A percentile compares a stretch with the other conserved stretches of the same genome.
These are phyloP conservation scores for Biston betularia DNA, from an alignment of 2,888 invertebrate genomes.

Conservation along the genomic window DNA sequence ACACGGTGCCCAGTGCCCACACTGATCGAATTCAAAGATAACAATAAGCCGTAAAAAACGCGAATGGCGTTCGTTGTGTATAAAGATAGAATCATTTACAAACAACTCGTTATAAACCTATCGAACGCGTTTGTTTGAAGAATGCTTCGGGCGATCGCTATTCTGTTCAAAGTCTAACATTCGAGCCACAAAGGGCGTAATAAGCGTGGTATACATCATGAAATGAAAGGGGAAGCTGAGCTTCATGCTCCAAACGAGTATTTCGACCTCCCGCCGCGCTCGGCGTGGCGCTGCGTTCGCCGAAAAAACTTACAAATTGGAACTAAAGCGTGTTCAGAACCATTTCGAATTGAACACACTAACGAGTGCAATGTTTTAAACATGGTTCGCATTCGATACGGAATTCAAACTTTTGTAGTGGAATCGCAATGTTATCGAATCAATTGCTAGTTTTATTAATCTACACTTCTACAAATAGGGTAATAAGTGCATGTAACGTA, in stretches of 20 bases:
- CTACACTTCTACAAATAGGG: conserved; percentile 25
- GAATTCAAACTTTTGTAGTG: conserved; percentile 3
- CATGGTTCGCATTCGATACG: conserved; percentile 39
- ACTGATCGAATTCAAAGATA: conserved; percentile 51
- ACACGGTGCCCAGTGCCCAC: conserved; percentile 37
- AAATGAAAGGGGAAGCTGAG: conserved; percentile 70
- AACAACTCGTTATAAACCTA: conserved; percentile 59
- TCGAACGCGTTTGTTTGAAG: conserved; percentile 53
- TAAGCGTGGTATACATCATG: conserved; percentile 69
- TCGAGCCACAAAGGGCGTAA: conserved; percentile 65
- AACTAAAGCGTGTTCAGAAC: conserved; percentile 49
- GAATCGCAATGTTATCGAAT: conserved; percentile 23
- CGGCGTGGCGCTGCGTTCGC: conserved; percentile 64
- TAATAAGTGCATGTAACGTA: neutral
- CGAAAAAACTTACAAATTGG: conserved; percentile 72
- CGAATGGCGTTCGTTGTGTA: conserved; percentile 45
- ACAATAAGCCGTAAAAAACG: conserved; percentile 46
- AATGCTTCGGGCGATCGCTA: conserved; percentile 57
- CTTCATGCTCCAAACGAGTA: conserved; percentile 68
- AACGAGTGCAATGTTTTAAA: conserved; percentile 67
- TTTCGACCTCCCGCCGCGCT: conserved; percentile 70
- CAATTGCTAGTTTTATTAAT: conserved; percentile 32
- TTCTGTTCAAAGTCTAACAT: conserved; percentile 56
- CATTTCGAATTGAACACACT: conserved; percentile 43
- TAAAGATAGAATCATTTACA: conserved; percentile 51